Evolutionary conservation across 2,797 vertebrate genomes (phyloP), one percentile per base, ranked within the genome.

Genomic region (Gobionotothen gibberifrons): DNA sequence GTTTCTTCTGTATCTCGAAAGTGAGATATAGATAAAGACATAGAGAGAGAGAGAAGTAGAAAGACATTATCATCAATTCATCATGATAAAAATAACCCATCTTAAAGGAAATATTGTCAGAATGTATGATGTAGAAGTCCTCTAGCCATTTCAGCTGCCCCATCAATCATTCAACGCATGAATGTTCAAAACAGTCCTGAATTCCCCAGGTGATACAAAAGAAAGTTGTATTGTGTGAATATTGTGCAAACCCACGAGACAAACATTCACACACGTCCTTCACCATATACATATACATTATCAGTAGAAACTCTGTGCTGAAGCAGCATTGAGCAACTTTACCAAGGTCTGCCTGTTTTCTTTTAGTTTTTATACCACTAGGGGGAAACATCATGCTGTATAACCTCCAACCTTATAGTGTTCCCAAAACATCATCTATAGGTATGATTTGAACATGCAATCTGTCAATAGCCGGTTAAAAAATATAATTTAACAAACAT

Each of bases 371-470:
- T 29, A 46, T 76, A 86, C 92, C 92, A 92, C 92, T 93, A 92
- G 93, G 89, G 93, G 93, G 92, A 92, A 91, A 92, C 90, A 85
- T 89, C 69, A 89, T 73, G 83, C 91, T 90, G 77, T 77, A 62
- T 69, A 91, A 89, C 67, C 67, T 32, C 55, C 46, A 55, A 72
- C 72, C 78, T 72, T 40, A 67, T 63, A 69, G 65, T 9, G 44
- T 40, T 48, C 44, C 81, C 14, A 55, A 76, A 79, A 74, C 63
- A 79, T 69, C 4, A 72, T 80, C 79, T 54, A 65, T 69, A 79
- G 67, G 42, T 74, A 54, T 54, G 58, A 54, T 76, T 65, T 78
- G 70, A 68, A 58, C 6, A 43, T 58, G 48, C 61, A 74, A 69
- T 48, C 56, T 69, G 53, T n/a, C 42, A 32, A 12, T 56, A 72